Evolutionary conservation across 2,113 vertebrate genomes (phyloP), one percentile per base, ranked within the genome.

Genomic region (Phaetusa simplex): DNA sequence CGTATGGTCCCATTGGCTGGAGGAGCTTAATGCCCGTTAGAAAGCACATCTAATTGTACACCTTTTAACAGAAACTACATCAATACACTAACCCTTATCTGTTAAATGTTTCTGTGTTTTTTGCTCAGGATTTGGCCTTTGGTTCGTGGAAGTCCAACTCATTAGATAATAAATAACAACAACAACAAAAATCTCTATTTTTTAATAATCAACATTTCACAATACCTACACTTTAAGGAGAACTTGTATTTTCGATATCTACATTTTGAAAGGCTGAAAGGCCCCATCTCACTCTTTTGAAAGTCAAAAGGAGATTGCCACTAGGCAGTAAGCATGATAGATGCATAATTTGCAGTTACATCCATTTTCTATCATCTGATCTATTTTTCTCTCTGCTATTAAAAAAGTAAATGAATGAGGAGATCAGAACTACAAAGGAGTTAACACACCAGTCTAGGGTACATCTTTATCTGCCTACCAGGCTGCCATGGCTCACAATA

Each of bases 391-490:
- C 69, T 91, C 62, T 90, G 64, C 42, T 83, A 47, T 95, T 97
- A 95, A 92, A 96, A 95, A 95, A 95, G 38, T 74, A 95, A 97
- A 95, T 79, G 90, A 96, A 92, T 12, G 2, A 82, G 52, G 45
- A 80, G 79, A 92, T 95, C 65, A 94, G 67, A 94, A 61, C 64
- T 96, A 72, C 90, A 94, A 93, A 82, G 66, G 87, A 89, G 73
- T 89, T 91, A 97, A 85, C 70, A 64, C 49, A 87, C 38, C 12
- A 70, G 58, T 92, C 64, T 93, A 14, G 23, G 43, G 86, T 92
- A 95, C 88, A 95, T 88, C 61, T 97, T 97, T 96, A 84, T 97
- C 94, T 96, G 65, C 52, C 80, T 93, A 81, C 95, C 74, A 92
- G 88, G 64, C 59, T 95, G 76, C 91, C 73, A 56, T 77, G 45